phyloP scores from a whole-genome alignment of 2,797 vertebrate genomes.

The Chrysocyon brachyurus region DNA sequence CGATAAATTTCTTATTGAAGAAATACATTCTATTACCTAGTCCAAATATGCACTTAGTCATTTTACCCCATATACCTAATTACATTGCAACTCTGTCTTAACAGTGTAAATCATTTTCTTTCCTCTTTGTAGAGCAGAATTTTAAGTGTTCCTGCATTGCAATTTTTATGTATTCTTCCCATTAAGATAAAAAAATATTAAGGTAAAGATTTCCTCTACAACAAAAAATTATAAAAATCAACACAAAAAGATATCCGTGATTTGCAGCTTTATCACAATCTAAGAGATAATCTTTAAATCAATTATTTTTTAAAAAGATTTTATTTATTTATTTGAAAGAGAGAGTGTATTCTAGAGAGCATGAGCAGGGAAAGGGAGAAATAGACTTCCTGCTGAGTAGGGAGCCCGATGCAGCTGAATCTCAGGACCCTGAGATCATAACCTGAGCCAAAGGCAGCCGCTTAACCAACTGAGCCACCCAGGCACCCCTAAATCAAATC shows the following conservation, averaged over 20 bases:
- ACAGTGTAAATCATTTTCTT: not conserved
- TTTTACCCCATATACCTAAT: conserved; percentile 57
- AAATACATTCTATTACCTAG: conserved; percentile 67
- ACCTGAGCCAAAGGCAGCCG: too few species aligned
- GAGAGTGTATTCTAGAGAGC: too few species aligned
- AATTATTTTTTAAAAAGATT: not conserved
- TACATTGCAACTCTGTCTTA: not conserved
- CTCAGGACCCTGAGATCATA: too few species aligned
- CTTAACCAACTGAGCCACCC: too few species aligned
- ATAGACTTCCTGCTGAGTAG: too few species aligned
- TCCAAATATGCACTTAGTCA: conserved; percentile 56
- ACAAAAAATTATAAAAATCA: conserved; percentile 20
- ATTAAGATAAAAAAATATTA: not conserved
- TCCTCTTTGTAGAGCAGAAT: not conserved
- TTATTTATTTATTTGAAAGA: too few species aligned
- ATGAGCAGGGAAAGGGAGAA: too few species aligned
- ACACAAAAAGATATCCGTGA: not conserved
- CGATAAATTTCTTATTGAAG: conserved; percentile 35
- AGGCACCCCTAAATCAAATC: too few species aligned
- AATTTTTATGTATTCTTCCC: not conserved
- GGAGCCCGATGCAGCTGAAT: too few species aligned
- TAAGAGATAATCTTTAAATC: not conserved
- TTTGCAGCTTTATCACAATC: not conserved
- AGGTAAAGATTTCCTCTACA: not conserved
- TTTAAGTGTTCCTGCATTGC: not conserved